Base-by-base conservation (phyloP, 1,140 invertebrate species). In the Eurytemora carolleeae region DNA sequence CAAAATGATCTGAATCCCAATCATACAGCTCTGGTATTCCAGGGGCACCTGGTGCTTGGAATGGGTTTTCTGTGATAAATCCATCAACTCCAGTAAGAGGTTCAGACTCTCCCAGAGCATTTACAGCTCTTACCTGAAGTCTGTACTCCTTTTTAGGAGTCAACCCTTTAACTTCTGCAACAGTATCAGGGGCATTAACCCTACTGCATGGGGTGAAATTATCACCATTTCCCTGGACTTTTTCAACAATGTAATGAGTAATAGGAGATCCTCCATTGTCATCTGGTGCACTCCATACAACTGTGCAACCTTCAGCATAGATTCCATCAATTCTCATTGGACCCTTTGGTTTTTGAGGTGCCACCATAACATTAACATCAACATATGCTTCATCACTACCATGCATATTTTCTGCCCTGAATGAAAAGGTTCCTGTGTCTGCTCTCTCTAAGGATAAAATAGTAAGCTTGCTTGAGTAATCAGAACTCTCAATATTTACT, bases 21-120 rank as follows among this genome's bases (percentile, higher is more conserved):
- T 95, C 91, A 44, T 83, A 80, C 15, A 86, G 78, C 70, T 93
- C 86, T 18, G 89, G 88, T 63, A 82, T 81, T 53, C 86, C 86
- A 63, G 90, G 88, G 67, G 87, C 81, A 61, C 87, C 89, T 67
- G 91, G 90, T 71, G 89, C 85, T 73, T 94, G 88, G 71, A 89
- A 98, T 67, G 92, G 92, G 87, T 98, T 95, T 74, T 97, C 97
- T 18, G 94, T 93, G 65, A 95, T 78, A 63, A 95, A 89, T 18
- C 85, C 81, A 64, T 88, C 80, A 53, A 89, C 84, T 2, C 88
- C 87, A 65, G 85, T 82, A 52, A 98, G 73, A n/a, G 91, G 91
- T 69, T 93, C 88, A 1, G 91, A 94, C 70, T 87, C 85, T 20
- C 94, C 94, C 74, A 96, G 88, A 58, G 84, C 82, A 71, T 98